A percentile compares a stretch with the other conserved stretches of the same genome.
Conservation (phyloP, 2,888 invertebrate genomes). For the Platycheirus albimanus region DNA sequence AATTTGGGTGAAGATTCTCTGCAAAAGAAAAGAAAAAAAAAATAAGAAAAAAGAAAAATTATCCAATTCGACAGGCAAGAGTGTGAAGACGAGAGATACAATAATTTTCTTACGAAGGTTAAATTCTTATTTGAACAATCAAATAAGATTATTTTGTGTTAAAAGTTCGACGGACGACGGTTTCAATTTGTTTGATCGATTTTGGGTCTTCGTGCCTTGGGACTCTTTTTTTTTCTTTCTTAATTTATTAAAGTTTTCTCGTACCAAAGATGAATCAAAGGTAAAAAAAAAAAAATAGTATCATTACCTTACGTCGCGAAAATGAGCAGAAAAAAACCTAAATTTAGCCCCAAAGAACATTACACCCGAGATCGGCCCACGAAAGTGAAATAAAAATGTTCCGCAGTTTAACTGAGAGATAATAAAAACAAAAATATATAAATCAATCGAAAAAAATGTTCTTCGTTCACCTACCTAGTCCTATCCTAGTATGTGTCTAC, state of each 20-base stretch:
- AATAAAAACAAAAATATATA: conserved; percentile 30
- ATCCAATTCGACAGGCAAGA: conserved; percentile 1
- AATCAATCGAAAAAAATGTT: conserved; percentile 41
- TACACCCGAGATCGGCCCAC: conserved; percentile 42
- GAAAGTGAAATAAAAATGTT: conserved; percentile 51
- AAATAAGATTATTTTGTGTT: conserved; percentile 5
- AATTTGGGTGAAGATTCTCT: conserved; percentile 37
- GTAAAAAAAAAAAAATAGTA: conserved; percentile 10
- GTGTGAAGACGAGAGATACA: neutral
- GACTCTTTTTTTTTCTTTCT: no score
- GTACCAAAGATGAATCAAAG: neutral
- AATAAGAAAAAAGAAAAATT: neutral
- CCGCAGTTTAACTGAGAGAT: conserved; percentile 34
- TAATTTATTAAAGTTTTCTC: conserved; percentile 1
- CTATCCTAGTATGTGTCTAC: conserved; percentile 9
- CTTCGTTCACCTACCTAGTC: conserved; percentile 24
- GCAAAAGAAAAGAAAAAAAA: conserved; percentile 34
- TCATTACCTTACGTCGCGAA: conserved; percentile 53
- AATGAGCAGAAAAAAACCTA: conserved; percentile 59
- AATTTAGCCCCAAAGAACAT: conserved; percentile 57
- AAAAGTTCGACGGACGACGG: conserved; percentile 53
- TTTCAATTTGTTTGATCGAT: conserved; percentile 66
- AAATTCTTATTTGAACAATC: neutral
- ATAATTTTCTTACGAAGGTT: neutral
- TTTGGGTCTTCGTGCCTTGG: conserved; percentile 5